Evolutionary conservation across 2,888 invertebrate genomes (phyloP).

Genomic region (Thymelicus sylvestris): DNA sequence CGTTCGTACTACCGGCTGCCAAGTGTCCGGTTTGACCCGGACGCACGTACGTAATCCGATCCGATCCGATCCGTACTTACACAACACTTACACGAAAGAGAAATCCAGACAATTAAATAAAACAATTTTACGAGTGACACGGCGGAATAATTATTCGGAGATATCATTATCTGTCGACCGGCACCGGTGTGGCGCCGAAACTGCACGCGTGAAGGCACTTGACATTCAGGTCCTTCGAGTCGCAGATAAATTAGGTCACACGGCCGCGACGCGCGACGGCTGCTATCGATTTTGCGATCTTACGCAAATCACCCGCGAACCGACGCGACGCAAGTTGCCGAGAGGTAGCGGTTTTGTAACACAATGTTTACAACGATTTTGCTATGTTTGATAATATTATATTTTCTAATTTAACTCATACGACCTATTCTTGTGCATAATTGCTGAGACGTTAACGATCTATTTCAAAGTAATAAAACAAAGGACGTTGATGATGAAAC

Average conservation of each 20-base stretch:
- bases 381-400: too few relatives aligned
- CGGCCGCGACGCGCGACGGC: slow-evolving; percentile 71
- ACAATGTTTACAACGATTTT: too few relatives aligned
- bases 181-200: slow-evolving; percentile 1
- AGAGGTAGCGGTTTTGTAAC: slow-evolving; percentile 7
- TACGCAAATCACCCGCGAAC: slow-evolving; percentile 55
- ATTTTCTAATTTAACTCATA: too few relatives aligned
- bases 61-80: slow-evolving; percentile 24
- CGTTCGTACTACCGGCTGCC: slow-evolving; percentile 24
- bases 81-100: slow-evolving; percentile 15
- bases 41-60: slow-evolving; percentile 24
- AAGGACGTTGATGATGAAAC: too few relatives aligned
- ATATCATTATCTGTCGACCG: slow-evolving; percentile 19
- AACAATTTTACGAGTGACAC: slow-evolving; percentile 4
- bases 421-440: too few relatives aligned
- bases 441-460: too few relatives aligned
- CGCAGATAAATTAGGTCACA: slow-evolving; percentile 68
- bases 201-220: slow-evolving; percentile 39
- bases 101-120: slow-evolving; percentile 27
- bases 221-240: slow-evolving; percentile 45
- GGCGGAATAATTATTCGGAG: slow-evolving; percentile 11
- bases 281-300: slow-evolving; percentile 73
- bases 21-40: slow-evolving; percentile 31
- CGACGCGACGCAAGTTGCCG: slow-evolving; percentile 19
- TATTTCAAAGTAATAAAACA: too few relatives aligned